Conservation (phyloP, 2,113 vertebrate genomes). For the Sterna hirundo region DNA sequence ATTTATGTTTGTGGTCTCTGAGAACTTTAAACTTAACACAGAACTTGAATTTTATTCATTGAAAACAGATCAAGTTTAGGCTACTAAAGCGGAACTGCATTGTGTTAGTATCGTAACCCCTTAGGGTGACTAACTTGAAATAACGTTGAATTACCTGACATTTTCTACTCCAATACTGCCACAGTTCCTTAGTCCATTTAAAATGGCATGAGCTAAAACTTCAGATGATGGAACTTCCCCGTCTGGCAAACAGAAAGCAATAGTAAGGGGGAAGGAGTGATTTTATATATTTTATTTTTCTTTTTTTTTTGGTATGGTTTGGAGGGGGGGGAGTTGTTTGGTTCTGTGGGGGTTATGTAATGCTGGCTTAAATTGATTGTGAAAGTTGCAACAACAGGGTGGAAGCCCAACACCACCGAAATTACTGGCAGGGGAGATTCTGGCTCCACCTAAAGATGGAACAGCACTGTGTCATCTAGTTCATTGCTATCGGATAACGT, state of each 20-base stretch:
- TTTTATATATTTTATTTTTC: too few relatives aligned
- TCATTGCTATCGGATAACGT: not conserved
- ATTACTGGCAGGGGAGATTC: not conserved
- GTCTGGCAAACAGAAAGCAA: not conserved
- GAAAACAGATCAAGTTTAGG: not conserved
- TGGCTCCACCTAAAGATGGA: conserved; percentile 22
- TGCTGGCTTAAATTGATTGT: not conserved
- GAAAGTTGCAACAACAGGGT: not conserved
- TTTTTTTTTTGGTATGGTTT: not conserved
- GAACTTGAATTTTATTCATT: not conserved
- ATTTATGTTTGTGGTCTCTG: not conserved
- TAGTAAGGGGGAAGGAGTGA: not conserved
- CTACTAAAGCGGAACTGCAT: not conserved
- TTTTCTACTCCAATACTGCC: fast-evolving
- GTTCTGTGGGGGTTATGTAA: not conserved
- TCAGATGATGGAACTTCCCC: not conserved
- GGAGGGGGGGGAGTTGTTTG: too few relatives aligned
- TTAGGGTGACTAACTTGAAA: not conserved
- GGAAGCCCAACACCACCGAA: not conserved
- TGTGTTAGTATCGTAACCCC: not conserved
- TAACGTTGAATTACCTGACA: not conserved
- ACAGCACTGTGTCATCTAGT: not conserved
- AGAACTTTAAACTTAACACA: not conserved
- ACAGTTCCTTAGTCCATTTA: not conserved
- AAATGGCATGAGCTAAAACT: not conserved